These are phyloP conservation scores for Leucania comma DNA, from an alignment of 2,888 invertebrate genomes.

Conservation along the genomic window DNA sequence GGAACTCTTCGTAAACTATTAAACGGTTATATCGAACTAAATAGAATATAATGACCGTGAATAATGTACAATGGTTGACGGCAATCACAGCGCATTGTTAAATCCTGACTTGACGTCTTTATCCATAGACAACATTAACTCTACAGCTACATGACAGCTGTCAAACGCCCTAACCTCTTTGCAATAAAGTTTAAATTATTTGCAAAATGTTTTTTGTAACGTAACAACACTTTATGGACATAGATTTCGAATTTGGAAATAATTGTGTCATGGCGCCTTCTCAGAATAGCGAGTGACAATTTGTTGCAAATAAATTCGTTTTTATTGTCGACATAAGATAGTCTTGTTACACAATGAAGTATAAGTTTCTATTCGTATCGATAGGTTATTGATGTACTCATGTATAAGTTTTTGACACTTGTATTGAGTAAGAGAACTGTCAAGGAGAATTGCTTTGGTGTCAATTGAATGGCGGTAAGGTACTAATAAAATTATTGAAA, in stretches of 20 bases:
- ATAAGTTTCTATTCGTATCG: constrained; percentile 54
- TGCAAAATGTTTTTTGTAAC: neutral
- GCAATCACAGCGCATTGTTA: constrained; percentile 87
- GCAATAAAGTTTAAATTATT: constrained; percentile 40
- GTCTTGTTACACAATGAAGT: constrained; percentile 54
- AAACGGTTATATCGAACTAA: constrained; percentile 90
- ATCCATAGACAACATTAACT: constrained; percentile 74
- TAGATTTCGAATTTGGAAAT: constrained; percentile 75
- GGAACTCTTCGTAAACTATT: constrained; percentile 86
- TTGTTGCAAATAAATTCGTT: constrained; percentile 83
- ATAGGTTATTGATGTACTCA: constrained; percentile 62
- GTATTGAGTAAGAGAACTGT: constrained; percentile 40
- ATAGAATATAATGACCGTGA: constrained; percentile 90
- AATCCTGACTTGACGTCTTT: constrained; percentile 85
- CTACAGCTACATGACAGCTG: constrained; percentile 59
- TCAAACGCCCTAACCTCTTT: neutral
- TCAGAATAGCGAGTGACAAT: constrained; percentile 81
- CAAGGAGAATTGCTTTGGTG: constrained; percentile 47
- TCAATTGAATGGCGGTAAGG: constrained; percentile 35
- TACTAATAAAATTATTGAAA: constrained; percentile 19
- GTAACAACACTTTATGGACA: constrained; percentile 56
- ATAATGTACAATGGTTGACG: constrained; percentile 86
- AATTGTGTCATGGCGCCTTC: constrained; percentile 83
- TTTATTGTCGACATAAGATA: constrained; percentile 59
- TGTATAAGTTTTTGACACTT: constrained; percentile 46